These are phyloP conservation scores for Drosophila lacteicornis DNA, from an alignment of 1,140 invertebrate species.

Conservation along the genomic window DNA sequence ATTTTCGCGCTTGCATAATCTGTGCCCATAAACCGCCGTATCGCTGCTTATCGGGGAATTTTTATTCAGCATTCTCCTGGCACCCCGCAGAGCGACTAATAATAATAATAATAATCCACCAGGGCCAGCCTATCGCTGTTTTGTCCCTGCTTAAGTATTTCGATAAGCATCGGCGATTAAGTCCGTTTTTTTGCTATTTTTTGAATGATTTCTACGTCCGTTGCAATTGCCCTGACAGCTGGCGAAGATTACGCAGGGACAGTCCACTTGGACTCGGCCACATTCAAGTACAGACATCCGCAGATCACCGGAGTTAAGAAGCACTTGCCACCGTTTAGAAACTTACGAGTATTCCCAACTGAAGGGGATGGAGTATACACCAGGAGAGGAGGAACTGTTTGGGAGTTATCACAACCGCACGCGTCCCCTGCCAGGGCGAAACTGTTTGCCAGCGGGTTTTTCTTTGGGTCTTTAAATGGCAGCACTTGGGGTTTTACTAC, in stretches of 20 bases:
- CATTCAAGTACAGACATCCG: conserved; percentile 40
- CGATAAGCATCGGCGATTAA: conserved; percentile 36
- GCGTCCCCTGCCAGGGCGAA: conserved; percentile 21
- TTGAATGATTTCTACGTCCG: conserved; percentile 48
- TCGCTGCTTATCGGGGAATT: conserved; percentile 53
- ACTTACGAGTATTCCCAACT: conserved; percentile 27
- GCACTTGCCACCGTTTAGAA: conserved; percentile 5
- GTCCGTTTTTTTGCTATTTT: neutral
- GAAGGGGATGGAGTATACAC: conserved; percentile 2
- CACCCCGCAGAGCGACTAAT: conserved; percentile 41
- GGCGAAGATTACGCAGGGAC: conserved; percentile 15
- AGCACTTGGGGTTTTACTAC: conserved; percentile 29
- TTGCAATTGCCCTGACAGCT: conserved; percentile 23
- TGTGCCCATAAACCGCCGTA: conserved; percentile 36
- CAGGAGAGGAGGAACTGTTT: neutral
- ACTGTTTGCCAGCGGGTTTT: conserved; percentile 20
- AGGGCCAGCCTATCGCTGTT: conserved; percentile 38
- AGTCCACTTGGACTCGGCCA: conserved; percentile 3
- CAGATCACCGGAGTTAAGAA: neutral
- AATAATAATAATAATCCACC: conserved; percentile 15
- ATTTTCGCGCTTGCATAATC: conserved; percentile 43
- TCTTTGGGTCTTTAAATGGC: conserved; percentile 27
- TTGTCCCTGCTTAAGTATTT: conserved; percentile 27
- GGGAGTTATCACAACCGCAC: conserved; percentile 26
- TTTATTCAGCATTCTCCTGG: conserved; percentile 48